Evolutionary conservation across 2,113 vertebrate genomes (phyloP).

Genomic region (Dicrurus megarhynchus): DNA sequence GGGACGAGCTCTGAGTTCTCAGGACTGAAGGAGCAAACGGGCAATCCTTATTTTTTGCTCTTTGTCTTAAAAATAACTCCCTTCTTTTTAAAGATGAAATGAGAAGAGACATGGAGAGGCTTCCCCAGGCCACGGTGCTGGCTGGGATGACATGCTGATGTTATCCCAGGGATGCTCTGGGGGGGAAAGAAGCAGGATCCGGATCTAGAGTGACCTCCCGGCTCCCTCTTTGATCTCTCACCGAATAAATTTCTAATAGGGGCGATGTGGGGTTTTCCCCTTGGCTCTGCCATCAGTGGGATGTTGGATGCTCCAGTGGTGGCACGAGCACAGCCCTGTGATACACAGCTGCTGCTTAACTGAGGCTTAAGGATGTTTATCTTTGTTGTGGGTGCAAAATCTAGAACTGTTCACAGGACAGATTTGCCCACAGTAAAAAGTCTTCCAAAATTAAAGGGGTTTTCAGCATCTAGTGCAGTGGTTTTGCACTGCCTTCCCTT

Average conservation of each 20-base stretch:
- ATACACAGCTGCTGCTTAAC: not conserved
- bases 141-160: not conserved
- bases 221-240: not conserved
- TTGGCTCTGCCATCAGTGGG: not conserved
- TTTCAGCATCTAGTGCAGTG: not conserved
- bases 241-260: not conserved
- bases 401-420: not conserved
- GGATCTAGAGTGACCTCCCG: not conserved
- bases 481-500: not conserved
- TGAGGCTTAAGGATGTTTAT: not conserved
- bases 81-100: not conserved
- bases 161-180: not conserved
- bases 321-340: not conserved
- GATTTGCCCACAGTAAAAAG: not conserved
- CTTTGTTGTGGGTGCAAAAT: not conserved
- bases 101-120: not conserved
- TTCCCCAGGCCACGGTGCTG: not conserved
- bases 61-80: slow-evolving; percentile 2
- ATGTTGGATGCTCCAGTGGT: not conserved
- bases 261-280: fast-evolving
- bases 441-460: not conserved
- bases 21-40: not conserved
- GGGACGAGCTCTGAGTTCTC: not conserved
- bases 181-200: not conserved
- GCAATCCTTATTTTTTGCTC: not conserved